A percentile compares a stretch with the other conserved stretches of the same genome.
Conservation (phyloP, 1,140 invertebrate species). For the Pinna nobilis region DNA sequence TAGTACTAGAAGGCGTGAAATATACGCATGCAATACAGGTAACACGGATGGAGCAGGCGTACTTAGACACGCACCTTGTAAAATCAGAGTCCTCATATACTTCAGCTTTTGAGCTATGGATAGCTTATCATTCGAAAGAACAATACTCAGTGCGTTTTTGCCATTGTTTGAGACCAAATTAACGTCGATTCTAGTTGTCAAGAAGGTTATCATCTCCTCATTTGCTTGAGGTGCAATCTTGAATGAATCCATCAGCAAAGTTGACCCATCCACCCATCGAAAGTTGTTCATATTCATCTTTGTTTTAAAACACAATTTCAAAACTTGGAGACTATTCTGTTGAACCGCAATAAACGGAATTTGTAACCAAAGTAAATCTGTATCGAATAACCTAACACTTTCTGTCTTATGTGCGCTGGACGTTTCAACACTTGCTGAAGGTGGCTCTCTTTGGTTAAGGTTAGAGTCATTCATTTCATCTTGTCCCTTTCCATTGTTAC, state of each 20-base stretch:
- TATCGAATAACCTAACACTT: too few relatives aligned
- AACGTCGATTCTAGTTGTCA: constrained; percentile 1
- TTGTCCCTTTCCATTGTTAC: too few relatives aligned
- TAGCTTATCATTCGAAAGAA: background rate
- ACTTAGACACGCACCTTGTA: background rate
- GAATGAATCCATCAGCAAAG: background rate
- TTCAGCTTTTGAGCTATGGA: background rate
- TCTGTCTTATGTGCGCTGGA: background rate
- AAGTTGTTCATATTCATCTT: constrained; percentile 17
- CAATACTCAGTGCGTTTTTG: background rate
- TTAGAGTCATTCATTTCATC: background rate
- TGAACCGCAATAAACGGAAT: constrained; percentile 13
- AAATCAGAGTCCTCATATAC: constrained; percentile 4
- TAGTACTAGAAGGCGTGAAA: background rate
- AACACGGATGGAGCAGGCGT: too few relatives aligned
- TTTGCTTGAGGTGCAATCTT: background rate
- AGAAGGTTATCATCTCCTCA: background rate
- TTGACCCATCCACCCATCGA: background rate
- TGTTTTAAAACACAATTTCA: constrained; percentile 17
- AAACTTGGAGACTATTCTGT: background rate
- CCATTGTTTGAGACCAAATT: background rate
- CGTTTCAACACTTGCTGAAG: background rate
- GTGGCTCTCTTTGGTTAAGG: background rate
- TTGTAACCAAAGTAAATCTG: too few relatives aligned
- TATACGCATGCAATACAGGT: background rate